phyloP scores from a whole-genome alignment of 2,888 invertebrate species.

The Volucella zonaria region DNA sequence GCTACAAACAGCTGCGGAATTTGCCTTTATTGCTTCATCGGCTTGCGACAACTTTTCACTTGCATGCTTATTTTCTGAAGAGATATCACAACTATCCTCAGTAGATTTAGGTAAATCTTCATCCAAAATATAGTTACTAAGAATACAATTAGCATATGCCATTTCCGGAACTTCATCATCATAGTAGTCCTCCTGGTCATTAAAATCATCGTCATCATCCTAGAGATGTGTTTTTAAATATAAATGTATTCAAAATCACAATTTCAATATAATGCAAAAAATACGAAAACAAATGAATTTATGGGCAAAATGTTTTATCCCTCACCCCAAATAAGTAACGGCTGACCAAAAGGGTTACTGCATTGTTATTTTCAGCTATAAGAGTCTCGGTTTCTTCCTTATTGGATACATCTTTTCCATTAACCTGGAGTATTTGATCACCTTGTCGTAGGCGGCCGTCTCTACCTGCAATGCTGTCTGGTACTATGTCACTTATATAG shows the following conservation, averaged over 20 bases:
- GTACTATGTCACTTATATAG: slow-evolving; percentile 87
- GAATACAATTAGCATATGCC: slow-evolving; percentile 78
- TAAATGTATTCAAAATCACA: background rate
- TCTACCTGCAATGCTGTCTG: slow-evolving; percentile 85
- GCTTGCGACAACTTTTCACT: slow-evolving; percentile 56
- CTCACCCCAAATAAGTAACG: slow-evolving; percentile 85
- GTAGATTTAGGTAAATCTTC: slow-evolving; percentile 74
- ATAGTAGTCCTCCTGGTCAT: slow-evolving; percentile 76
- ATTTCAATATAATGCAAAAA: background rate
- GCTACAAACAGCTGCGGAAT: background rate
- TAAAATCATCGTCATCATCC: slow-evolving; percentile 80
- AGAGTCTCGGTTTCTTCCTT: slow-evolving; percentile 85
- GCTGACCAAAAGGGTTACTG: slow-evolving; percentile 85
- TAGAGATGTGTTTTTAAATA: slow-evolving; percentile 23
- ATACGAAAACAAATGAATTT: slow-evolving; percentile 2
- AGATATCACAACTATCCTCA: slow-evolving; percentile 15
- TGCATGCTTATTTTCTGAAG: slow-evolving; percentile 76
- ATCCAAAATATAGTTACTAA: slow-evolving; percentile 78
- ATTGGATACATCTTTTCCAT: slow-evolving; percentile 85
- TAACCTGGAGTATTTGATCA: slow-evolving; percentile 86
- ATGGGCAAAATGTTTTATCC: slow-evolving; percentile 30
- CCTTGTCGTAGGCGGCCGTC: slow-evolving; percentile 86
- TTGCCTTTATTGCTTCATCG: background rate
- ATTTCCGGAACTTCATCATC: slow-evolving; percentile 76
- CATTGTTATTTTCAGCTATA: slow-evolving; percentile 85